Evolutionary conservation across 1,140 invertebrate genomes (phyloP), one percentile per base, ranked within the genome.

Genomic region (Nylanderia fulva): DNA sequence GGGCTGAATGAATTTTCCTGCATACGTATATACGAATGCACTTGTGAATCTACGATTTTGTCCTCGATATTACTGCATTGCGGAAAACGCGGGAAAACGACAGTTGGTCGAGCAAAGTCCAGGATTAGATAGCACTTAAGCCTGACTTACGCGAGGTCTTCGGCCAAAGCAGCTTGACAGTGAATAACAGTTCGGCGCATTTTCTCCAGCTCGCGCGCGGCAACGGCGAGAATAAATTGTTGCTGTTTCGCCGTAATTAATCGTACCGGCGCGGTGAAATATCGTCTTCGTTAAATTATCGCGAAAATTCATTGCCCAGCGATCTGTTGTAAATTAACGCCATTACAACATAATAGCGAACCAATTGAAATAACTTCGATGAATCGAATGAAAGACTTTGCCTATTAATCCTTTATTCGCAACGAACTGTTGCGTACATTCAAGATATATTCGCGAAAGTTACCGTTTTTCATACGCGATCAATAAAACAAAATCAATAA

Each of bases 191-290:
- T 85, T 58, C 18, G 72, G 58, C 48, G 83, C 48, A 56, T 77
- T 77, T 85, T 76, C 80, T 76, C 61, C 76, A 58, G 80, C 75
- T 84, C 80, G 80, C 29, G 68, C 71, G 52, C 66, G 21, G 61
- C 75, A 52, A 64, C 71, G 69, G 69, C 71, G 60, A 72, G 52
- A 39, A 84, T 84, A 76, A 74, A 84, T 84, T 45, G 80, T 63
- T 61, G 54, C 79, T 63, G 80, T 76, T 76, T 76, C 80, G 80
- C 21, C 21, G 71, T 75, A 84, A 84, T 76, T 84, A 84, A 84
- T 84, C 60, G 80, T 29, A 42, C 39, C 58, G 56, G 80, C 58
- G 27, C 42, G 15, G 58, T 84, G 80, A 84, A 76, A 84, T 84
- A 84, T 84, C 33, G 58, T 36, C 56, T 74, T 84, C 71, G 71